Percentiles rank a stretch among this genome's conserved stretches.
Conservation (phyloP, 2,113 vertebrate species). For the Solea senegalensis region DNA sequence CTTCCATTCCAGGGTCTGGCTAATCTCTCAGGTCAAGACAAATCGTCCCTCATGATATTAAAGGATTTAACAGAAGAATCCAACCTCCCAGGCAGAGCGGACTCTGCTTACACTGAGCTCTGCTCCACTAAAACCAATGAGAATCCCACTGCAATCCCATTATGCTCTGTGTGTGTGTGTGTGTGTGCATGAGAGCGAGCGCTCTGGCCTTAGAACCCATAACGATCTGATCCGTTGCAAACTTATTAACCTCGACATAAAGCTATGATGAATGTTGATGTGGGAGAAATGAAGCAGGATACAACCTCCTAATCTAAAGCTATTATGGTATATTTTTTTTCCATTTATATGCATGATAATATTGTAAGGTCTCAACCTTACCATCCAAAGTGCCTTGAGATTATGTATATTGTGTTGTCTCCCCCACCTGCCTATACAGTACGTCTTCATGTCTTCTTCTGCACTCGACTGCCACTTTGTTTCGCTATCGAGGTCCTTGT, state of each 20-base stretch:
- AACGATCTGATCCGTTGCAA: slow-evolving; percentile 52
- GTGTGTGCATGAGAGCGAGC: not conserved
- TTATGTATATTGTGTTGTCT: too few relatives aligned
- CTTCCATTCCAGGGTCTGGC: slow-evolving; percentile 42
- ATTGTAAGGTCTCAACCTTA: not conserved
- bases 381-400: not conserved
- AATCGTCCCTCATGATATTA: slow-evolving; percentile 63
- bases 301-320: slow-evolving; percentile 20
- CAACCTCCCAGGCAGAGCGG: slow-evolving; percentile 47
- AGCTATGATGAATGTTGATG: slow-evolving; percentile 52
- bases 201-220: slow-evolving; percentile 33
- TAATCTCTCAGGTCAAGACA: slow-evolving; percentile 68
- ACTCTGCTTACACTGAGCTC: slow-evolving; percentile 1
- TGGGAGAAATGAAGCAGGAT: slow-evolving; percentile 37
- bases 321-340: slow-evolving; percentile 16
- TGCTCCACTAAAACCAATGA: slow-evolving; percentile 37
- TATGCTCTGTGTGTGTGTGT: slow-evolving; percentile 40
- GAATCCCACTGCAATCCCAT: slow-evolving; percentile 65
- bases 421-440: too few relatives aligned
- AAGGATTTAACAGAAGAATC: slow-evolving; percentile 51
- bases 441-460: too few relatives aligned
- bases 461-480: too few relatives aligned
- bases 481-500: too few relatives aligned
- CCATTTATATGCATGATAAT: slow-evolving; percentile 11
- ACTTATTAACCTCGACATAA: slow-evolving; percentile 64